A percentile compares a stretch with the other conserved stretches of the same genome.
Conservation (phyloP, 2,113 vertebrate genomes). For the Hypomesus transpacificus region DNA sequence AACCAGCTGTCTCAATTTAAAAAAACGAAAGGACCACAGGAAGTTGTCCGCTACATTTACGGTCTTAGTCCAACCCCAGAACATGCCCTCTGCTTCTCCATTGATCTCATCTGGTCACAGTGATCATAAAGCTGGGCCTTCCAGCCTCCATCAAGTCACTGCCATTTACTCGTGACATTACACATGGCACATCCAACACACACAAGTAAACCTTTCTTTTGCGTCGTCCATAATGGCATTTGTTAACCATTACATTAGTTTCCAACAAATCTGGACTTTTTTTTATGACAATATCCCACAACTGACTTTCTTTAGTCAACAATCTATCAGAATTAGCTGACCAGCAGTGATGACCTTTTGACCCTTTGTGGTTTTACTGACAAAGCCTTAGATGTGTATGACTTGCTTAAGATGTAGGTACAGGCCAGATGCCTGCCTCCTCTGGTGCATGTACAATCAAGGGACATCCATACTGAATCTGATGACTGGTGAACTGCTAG, state of each 20-base stretch:
- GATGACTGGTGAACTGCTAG: too few relatives aligned
- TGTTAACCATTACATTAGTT: not conserved
- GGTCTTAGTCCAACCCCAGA: conserved; percentile 41
- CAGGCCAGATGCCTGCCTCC: too few relatives aligned
- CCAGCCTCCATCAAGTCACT: conserved; percentile 33
- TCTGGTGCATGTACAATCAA: too few relatives aligned
- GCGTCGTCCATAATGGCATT: conserved; percentile 5
- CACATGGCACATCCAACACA: conserved; percentile 12
- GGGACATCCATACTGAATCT: too few relatives aligned
- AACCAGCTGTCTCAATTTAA: conserved; percentile 47
- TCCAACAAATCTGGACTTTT: too few relatives aligned
- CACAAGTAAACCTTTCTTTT: conserved; percentile 31
- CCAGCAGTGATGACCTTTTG: too few relatives aligned
- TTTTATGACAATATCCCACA: too few relatives aligned
- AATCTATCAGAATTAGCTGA: too few relatives aligned
- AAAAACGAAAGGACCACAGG: conserved; percentile 33
- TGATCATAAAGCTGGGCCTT: conserved; percentile 50
- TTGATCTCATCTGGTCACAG: conserved; percentile 48
- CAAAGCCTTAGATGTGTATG: too few relatives aligned
- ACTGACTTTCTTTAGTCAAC: too few relatives aligned
- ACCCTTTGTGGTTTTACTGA: too few relatives aligned
- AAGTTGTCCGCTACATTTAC: conserved; percentile 48
- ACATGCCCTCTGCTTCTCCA: conserved; percentile 31
- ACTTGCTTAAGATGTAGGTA: too few relatives aligned
- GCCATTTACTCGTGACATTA: conserved; percentile 40